Evolutionary conservation across 2,888 invertebrate genomes (phyloP), one percentile per base, ranked within the genome.

Genomic region (Tillus elongatus): DNA sequence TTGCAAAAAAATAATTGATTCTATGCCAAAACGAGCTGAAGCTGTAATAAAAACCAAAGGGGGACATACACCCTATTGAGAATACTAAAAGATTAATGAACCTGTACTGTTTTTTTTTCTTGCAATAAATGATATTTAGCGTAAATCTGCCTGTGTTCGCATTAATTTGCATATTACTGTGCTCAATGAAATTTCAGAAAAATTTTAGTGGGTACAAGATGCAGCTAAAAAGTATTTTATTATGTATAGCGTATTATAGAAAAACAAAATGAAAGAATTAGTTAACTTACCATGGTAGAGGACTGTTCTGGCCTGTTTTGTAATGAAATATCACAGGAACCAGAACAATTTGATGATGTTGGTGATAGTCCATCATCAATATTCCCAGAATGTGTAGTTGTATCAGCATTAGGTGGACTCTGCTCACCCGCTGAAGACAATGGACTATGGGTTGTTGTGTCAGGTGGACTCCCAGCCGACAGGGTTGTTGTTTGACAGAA

Each of bases 371-470:
- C 67, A 47, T 66, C 67, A 41, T 66, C 66, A 2, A 63, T 64
- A 44, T 63, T 64, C 15, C 63, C 63, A 1, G 58, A 55, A 50
- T 66, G 65, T 1, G 66, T 66, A 2, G 67, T 67, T 2, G 67
- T 67, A 45, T 66, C 65, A n/a, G 58, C 64, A 12, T 63, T 62
- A 4, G 63, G 60, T n/a, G 64, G 65, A 48, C 64, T 64, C 36
- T 64, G 63, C 12, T 61, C 64, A n/a, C 69, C 64, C 3, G 77
- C 51, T 3, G 38, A 72, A 37, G 80, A 82, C 39, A 78, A 69
- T 9, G 88, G 87, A 63, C 86, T 86, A 55, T 82, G 82, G 1
- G 88, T 88, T 1, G 88, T 88, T 0, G 88, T 88, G 54, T 88
- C 88, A 0, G 87, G 87, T 3, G 87, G 86, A 58, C 79, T 80